Evolutionary conservation across 2,888 invertebrate species (phyloP), one percentile per base, ranked within the genome.

Genomic region (Helicoverpa assulta): DNA sequence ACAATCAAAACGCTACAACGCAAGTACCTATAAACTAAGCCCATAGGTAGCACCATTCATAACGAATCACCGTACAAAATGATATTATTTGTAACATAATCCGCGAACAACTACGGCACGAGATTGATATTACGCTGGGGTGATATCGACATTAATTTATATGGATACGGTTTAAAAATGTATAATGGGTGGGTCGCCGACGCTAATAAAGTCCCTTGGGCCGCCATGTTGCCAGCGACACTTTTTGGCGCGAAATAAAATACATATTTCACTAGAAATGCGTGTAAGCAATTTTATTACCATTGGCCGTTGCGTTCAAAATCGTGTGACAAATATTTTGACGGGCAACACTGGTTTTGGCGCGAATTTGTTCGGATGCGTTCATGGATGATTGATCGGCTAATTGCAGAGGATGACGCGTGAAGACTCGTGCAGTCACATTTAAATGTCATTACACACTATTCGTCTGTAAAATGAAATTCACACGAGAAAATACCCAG

Each of bases 81-180:
- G 92, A 94, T 94, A 95, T 95, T 95, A 95, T 95, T 95, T 94
- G 95, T 92, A 94, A 95, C 94, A 89, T 94, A 95, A 95, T 95
- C 95, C 94, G 95, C 94, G 94, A 95, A 95, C 95, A 94, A 94
- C 93, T 93, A 92, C 85, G 83, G 86, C 88, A 86, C 87, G 90
- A 93, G 95, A 95, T 94, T 95, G 95, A 95, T 95, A 95, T 92
- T 93, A 93, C 95, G 88, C 95, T 91, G 85, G 95, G 95, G 95
- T 93, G 92, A 91, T 91, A 93, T 94, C 92, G 95, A 92, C 95
- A 94, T 95, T 95, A 95, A 95, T 95, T 95, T 95, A 95, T 95
- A 95, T 95, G 94, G 95, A 93, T 94, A 95, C 94, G 95, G 93
- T 95, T 95, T 95, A 95, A 95, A 95, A 95, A 95, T 95, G 94